Conservation (phyloP, 2,113 vertebrate genomes). For the Ciconia stormi region DNA sequence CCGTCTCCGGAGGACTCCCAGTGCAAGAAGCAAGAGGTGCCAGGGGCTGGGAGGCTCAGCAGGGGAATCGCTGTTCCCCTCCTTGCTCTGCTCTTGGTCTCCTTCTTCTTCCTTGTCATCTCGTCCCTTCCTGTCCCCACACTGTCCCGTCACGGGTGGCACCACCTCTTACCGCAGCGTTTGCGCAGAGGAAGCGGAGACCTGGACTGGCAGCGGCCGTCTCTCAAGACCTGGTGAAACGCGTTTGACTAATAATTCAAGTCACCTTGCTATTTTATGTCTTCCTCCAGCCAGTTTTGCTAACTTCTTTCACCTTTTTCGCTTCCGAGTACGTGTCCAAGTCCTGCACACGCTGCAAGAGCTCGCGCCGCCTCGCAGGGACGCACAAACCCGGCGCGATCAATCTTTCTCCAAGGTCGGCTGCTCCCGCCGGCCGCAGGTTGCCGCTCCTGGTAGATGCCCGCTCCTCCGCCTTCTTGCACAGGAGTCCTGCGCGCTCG, state of each 20-base stretch:
- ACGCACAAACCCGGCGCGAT: rapidly evolving
- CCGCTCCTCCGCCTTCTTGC: not conserved
- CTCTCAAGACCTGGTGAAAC: not conserved
- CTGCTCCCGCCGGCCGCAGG: not conserved
- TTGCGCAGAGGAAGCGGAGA: not conserved
- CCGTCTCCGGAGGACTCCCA: not conserved
- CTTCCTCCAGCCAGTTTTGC: not conserved
- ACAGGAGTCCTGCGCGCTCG: not conserved
- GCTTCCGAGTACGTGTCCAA: rapidly evolving
- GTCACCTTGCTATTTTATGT: not conserved
- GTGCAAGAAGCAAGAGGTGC: not conserved
- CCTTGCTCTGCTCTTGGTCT: not conserved
- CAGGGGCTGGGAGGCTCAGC: not conserved
- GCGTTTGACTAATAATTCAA: not conserved
- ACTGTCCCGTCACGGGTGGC: rapidly evolving
- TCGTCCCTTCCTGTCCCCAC: not conserved
- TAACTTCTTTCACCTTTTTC: not conserved
- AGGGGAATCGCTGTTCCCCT: not conserved
- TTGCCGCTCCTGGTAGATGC: not conserved
- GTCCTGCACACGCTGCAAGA: not conserved
- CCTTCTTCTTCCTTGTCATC: not conserved
- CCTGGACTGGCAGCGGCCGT: not conserved
- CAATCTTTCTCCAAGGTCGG: not conserved
- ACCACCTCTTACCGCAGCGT: not conserved
- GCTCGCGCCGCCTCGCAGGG: not conserved